These are phyloP conservation scores for Nephrotoma flavescens DNA, from an alignment of 2,888 invertebrate species.

Conservation along the genomic window DNA sequence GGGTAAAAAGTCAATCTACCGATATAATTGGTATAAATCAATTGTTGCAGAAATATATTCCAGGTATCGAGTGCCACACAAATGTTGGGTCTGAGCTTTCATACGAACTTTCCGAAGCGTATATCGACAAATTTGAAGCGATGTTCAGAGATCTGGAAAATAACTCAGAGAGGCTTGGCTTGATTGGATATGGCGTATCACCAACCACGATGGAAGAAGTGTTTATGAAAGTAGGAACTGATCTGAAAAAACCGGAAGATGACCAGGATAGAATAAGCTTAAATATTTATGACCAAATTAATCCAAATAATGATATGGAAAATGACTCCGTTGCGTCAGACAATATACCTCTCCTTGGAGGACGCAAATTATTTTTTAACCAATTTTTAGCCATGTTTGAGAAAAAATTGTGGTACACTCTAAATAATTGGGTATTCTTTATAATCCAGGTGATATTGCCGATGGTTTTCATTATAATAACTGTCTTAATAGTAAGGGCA, in stretches of 20 bases:
- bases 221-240: constrained; percentile 41
- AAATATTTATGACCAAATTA: background rate
- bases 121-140: constrained; percentile 42
- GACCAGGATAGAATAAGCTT: background rate
- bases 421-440: constrained; percentile 40
- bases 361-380: constrained; percentile 30
- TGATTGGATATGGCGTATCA: constrained; percentile 62
- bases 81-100: constrained; percentile 57
- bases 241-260: constrained; percentile 4
- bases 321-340: background rate
- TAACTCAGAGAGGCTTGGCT: constrained; percentile 38
- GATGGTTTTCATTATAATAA: background rate
- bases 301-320: background rate
- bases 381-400: constrained; percentile 45
- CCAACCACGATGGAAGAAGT: constrained; percentile 80
- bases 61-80: constrained; percentile 42
- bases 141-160: constrained; percentile 51
- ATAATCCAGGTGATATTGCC: background rate
- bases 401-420: constrained; percentile 42
- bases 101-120: constrained; percentile 45
- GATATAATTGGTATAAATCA: constrained; percentile 33
- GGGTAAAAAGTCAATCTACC: constrained; percentile 36
- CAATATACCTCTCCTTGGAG: constrained; percentile 4
- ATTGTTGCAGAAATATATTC: constrained; percentile 43
- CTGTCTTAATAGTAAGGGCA: background rate